phyloP scores from a whole-genome alignment of 2,797 vertebrate genomes.

The Coregonus sp. region DNA sequence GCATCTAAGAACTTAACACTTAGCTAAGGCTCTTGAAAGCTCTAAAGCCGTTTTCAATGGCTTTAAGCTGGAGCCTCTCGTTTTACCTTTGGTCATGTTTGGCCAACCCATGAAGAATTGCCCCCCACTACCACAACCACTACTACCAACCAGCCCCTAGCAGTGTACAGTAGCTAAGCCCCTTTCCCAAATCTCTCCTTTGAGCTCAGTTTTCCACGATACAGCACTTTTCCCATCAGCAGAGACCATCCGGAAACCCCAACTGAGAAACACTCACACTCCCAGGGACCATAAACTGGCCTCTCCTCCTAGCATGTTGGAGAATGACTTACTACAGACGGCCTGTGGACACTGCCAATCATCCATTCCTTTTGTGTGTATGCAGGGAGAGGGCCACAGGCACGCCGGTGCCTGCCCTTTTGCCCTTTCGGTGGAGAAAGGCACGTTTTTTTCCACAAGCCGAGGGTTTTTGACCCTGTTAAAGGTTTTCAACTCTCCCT shows the following conservation, averaged over 20 bases:
- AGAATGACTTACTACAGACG: slow-evolving; percentile 7
- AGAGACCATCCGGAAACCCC: background rate
- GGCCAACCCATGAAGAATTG: background rate
- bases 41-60: background rate
- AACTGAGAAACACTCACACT: slow-evolving; percentile 9
- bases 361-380: background rate
- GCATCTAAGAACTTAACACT: background rate
- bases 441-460: slow-evolving; percentile 19
- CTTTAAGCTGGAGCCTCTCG: background rate
- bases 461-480: slow-evolving; percentile 1
- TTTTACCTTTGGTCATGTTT: background rate
- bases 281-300: slow-evolving; percentile 21
- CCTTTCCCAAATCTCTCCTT: background rate
- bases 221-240: background rate
- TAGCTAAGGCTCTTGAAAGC: background rate
- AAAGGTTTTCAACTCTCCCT: background rate
- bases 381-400: background rate
- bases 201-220: slow-evolving; percentile 5
- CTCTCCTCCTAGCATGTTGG: background rate
- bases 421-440: background rate
- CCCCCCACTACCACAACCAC: background rate
- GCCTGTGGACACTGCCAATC: background rate
- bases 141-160: background rate
- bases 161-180: background rate
- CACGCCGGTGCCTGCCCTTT: slow-evolving; percentile 6